phyloP scores from a whole-genome alignment of 2,888 invertebrate species.

The Villa cingulata region DNA sequence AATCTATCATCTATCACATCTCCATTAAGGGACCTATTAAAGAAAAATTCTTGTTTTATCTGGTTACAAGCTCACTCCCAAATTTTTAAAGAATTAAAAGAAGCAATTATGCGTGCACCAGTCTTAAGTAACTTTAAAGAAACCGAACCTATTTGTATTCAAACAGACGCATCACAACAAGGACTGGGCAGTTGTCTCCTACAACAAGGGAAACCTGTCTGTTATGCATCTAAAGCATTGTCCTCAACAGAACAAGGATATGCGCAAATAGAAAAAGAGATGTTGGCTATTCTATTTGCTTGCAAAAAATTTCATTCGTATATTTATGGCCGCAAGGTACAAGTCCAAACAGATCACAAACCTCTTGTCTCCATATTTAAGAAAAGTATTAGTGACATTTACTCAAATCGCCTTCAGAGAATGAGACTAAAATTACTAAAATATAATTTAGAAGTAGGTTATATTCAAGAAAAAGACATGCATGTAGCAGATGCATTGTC shows the following conservation, averaged over 20 bases:
- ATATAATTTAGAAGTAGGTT: constrained; percentile 1
- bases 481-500: no score
- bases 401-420: constrained; percentile 6
- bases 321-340: not conserved
- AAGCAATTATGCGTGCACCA: no score
- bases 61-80: constrained; percentile 2
- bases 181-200: not conserved
- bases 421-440: not conserved
- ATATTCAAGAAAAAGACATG: no score
- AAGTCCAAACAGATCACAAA: not conserved
- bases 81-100: no score
- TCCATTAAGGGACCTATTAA: constrained; percentile 4
- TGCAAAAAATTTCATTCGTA: no score
- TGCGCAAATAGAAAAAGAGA: constrained; percentile 3
- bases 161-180: not conserved
- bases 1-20: constrained; percentile 2
- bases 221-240: not conserved
- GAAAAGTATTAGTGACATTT: not conserved
- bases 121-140: not conserved
- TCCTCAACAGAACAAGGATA: not conserved
- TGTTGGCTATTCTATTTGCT: not conserved
- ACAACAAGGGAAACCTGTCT: not conserved
- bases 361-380: not conserved
- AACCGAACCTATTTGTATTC: not conserved
- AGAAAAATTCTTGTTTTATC: constrained; percentile 1